Evolutionary conservation across 2,888 invertebrate genomes (phyloP).

Genomic region (Tachina fera): DNA sequence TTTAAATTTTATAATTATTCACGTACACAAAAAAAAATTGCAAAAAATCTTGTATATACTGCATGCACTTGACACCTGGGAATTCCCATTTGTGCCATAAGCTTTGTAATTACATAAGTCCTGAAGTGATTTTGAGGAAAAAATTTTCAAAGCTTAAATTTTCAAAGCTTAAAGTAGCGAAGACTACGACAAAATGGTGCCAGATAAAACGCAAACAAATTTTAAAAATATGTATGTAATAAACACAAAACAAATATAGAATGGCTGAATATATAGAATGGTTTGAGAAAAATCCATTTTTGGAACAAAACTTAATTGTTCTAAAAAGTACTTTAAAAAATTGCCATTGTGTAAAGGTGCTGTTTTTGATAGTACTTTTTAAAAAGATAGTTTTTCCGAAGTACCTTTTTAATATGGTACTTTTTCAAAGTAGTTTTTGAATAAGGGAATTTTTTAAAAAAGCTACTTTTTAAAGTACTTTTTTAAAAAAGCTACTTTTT

Average conservation of each 20-base stretch:
- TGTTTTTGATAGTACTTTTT: neutral
- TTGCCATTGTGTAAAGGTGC: neutral
- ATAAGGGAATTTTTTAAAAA: no score
- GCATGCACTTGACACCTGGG: conserved; percentile 69
- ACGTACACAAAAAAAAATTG: neutral
- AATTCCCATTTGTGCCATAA: conserved; percentile 78
- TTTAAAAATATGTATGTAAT: conserved; percentile 45
- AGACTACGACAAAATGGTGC: conserved; percentile 38
- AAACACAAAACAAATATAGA: neutral
- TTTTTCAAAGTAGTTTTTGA: no score
- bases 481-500: neutral
- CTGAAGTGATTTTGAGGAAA: neutral
- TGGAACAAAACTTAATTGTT: neutral
- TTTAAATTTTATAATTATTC: conserved; percentile 34
- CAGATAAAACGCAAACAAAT: conserved; percentile 26
- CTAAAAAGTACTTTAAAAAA: conserved; percentile 3
- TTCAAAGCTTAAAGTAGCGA: conserved; percentile 28
- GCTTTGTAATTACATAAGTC: conserved; percentile 26
- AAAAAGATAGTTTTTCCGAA: neutral
- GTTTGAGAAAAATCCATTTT: neutral
- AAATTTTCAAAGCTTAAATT: neutral
- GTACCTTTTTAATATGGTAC: neutral
- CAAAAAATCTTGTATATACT: conserved; percentile 43
- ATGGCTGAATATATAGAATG: neutral
- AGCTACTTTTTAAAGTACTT: neutral